These are phyloP conservation scores for Leucoraja ocellata DNA, from an alignment of 2,797 vertebrate genomes.

Conservation along the genomic window DNA sequence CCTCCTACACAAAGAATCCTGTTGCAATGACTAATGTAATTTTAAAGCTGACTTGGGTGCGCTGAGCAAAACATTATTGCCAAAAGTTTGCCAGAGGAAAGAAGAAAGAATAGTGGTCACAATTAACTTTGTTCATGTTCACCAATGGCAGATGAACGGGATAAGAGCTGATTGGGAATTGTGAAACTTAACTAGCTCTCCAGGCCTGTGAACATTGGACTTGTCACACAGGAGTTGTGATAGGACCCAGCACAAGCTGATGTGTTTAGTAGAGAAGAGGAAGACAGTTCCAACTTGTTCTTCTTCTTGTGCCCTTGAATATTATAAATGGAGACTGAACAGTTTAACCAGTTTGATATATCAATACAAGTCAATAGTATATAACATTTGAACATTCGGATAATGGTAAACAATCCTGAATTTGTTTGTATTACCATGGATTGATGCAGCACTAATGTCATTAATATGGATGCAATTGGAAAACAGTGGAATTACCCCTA, in stretches of 20 bases:
- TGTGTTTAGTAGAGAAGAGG: neutral
- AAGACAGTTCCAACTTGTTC: neutral
- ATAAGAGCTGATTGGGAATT: neutral
- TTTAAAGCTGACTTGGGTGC: neutral
- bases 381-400: conserved; percentile 9
- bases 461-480: conserved; percentile 23
- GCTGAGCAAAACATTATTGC: neutral
- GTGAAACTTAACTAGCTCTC: neutral
- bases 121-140: neutral
- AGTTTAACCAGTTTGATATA: neutral
- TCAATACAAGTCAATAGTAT: neutral
- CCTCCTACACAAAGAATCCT: too few species aligned
- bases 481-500: conserved; percentile 17
- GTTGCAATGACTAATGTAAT: neutral
- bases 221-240: neutral
- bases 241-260: neutral
- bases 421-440: conserved; percentile 10
- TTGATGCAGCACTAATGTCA: neutral
- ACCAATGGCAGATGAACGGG: neutral
- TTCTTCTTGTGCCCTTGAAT: neutral
- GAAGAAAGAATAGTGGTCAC: neutral
- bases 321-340: neutral
- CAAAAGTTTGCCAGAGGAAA: neutral
- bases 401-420: neutral
- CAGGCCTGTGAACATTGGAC: neutral